Percentiles rank a stretch among this genome's conserved stretches.
Evolutionary conservation across 2,113 vertebrate genomes (phyloP).

Genomic region (Mormoops blainvillei): DNA sequence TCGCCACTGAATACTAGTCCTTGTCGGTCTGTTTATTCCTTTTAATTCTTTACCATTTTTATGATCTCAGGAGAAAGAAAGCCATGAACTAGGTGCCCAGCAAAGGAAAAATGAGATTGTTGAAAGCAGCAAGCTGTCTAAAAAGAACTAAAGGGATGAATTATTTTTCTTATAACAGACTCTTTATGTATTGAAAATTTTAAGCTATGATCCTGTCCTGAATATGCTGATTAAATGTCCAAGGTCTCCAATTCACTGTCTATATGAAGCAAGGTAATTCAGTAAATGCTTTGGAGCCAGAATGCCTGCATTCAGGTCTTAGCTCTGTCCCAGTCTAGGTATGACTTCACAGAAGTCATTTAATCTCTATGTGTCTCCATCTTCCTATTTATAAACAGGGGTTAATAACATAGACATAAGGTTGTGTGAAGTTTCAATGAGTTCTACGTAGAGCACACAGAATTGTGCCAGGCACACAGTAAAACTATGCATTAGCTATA

Average conservation of each 20-base stretch:
- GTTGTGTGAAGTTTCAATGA: background rate
- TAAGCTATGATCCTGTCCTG: background rate
- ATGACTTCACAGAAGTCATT: background rate
- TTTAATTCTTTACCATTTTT: background rate
- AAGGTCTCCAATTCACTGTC: background rate
- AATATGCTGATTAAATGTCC: background rate
- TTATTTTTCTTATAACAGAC: background rate
- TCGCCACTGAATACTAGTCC: fast-evolving
- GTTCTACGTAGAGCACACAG: background rate
- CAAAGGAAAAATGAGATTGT: background rate
- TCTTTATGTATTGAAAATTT: background rate
- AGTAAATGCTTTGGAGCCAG: background rate
- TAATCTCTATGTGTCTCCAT: background rate
- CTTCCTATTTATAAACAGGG: background rate
- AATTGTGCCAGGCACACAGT: background rate
- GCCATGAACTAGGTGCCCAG: background rate
- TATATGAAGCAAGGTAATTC: background rate
- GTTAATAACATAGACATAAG: background rate
- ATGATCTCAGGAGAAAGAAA: background rate
- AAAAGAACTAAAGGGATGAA: background rate
- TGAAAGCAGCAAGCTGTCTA: background rate
- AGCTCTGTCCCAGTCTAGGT: background rate
- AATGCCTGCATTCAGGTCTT: no score
- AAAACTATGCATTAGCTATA: fast-evolving
- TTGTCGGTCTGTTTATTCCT: background rate